A percentile compares a stretch with the other conserved stretches of the same genome.
phyloP scores from a whole-genome alignment of 1,140 invertebrate genomes.

The Coptotermes formosanus region DNA sequence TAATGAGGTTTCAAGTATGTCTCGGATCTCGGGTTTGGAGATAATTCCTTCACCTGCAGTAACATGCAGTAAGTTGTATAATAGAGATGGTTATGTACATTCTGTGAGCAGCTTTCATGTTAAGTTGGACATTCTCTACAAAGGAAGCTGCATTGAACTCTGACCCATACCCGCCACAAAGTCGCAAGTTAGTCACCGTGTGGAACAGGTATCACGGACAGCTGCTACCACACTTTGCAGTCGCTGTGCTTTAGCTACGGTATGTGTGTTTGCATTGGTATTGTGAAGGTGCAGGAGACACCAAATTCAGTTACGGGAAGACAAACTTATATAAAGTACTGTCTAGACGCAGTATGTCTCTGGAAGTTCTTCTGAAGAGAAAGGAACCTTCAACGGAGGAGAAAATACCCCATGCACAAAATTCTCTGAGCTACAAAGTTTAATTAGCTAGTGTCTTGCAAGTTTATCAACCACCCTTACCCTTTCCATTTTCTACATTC shows the following conservation, averaged over 20 bases:
- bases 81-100: no score
- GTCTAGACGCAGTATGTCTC: not conserved
- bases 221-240: no score
- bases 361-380: not conserved
- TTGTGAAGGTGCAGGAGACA: not conserved
- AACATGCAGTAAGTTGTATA: no score
- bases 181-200: no score
- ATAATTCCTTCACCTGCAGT: no score
- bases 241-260: not conserved
- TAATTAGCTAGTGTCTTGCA: constrained; percentile 10
- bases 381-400: not conserved
- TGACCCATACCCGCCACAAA: no score
- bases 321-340: not conserved
- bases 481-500: not conserved
- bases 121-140: no score
- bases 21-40: no score
- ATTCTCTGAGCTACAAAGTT: constrained; percentile 14
- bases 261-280: not conserved
- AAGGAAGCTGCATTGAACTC: no score
- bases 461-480: not conserved
- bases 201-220: no score
- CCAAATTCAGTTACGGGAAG: not conserved
- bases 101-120: no score
- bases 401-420: not conserved
- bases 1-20: no score